Percentiles rank a stretch among this genome's conserved stretches.
Evolutionary conservation across 2,113 vertebrate genomes (phyloP).

Genomic region (Melanostigma gelatinosum): DNA sequence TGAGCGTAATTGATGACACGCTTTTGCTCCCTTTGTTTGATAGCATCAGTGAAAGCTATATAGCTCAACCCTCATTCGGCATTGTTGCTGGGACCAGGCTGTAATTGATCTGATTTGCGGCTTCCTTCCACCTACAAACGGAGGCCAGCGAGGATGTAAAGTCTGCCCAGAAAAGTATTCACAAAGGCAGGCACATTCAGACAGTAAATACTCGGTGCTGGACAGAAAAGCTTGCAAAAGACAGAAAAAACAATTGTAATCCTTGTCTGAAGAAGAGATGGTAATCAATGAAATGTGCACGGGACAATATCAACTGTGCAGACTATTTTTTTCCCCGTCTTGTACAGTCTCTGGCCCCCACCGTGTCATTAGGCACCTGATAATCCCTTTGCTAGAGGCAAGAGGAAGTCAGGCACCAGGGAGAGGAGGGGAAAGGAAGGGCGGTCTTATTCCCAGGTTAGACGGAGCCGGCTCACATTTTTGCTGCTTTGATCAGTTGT

Average conservation of each 20-base stretch:
- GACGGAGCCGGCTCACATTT: slow-evolving; percentile 35
- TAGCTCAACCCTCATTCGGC: slow-evolving; percentile 37
- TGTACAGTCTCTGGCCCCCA: slow-evolving; percentile 36
- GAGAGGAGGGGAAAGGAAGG: slow-evolving; percentile 29
- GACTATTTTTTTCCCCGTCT: neutral
- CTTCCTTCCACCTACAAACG: slow-evolving; percentile 22
- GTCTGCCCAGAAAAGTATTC: neutral
- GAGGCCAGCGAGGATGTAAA: neutral
- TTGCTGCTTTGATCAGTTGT: slow-evolving; percentile 65
- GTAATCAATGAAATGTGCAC: neutral
- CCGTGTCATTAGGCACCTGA: slow-evolving; percentile 68
- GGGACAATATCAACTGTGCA: neutral
- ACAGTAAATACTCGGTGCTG: neutral
- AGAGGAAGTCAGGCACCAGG: slow-evolving; percentile 62
- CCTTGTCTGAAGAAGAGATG: neutral
- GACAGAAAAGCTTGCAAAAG: neutral
- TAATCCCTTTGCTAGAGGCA: slow-evolving; percentile 62
- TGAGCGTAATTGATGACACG: slow-evolving; percentile 31
- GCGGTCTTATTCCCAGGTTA: slow-evolving; percentile 41
- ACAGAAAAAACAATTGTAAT: neutral
- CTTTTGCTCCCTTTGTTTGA: slow-evolving; percentile 14
- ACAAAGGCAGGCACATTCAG: neutral
- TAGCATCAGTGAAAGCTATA: slow-evolving; percentile 3
- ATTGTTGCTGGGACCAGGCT: slow-evolving; percentile 21
- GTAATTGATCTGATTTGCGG: slow-evolving; percentile 48